Evolutionary conservation across 2,797 vertebrate genomes (phyloP).

Genomic region (Sciurus vulgaris): DNA sequence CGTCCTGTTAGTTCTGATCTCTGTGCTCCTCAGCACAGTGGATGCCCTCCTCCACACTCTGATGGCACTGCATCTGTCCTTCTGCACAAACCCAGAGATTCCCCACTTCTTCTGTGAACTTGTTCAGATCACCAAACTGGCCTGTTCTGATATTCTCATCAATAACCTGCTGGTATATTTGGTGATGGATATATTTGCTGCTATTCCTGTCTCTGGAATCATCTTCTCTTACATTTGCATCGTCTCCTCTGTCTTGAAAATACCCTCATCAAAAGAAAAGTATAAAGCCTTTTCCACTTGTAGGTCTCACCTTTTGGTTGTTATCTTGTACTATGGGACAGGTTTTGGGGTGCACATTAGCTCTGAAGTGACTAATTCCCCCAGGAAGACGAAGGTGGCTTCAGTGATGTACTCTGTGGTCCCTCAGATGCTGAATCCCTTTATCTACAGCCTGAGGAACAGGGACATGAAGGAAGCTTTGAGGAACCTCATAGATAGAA

Average conservation of each 20-base stretch:
- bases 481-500: background rate
- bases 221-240: no score
- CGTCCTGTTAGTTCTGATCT: background rate
- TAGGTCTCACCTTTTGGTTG: no score
- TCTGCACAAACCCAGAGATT: no score
- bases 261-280: background rate
- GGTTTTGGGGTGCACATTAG: conserved; percentile 5
- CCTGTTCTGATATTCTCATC: background rate
- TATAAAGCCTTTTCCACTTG: no score
- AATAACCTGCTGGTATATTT: conserved; percentile 12
- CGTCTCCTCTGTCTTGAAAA: background rate
- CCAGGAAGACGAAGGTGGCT: no score
- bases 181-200: background rate
- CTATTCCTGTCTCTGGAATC: background rate
- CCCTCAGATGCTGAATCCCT: no score
- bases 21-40: no score
- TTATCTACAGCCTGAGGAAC: no score
- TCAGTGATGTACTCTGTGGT: no score
- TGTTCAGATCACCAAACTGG: no score
- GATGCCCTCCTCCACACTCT: background rate
- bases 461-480: background rate
- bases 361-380: background rate
- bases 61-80: background rate
- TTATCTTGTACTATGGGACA: no score
- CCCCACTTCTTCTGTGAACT: no score